Percentiles rank a stretch among this genome's conserved stretches.
These are phyloP conservation scores for Poicephalus gulielmi DNA, from an alignment of 2,113 vertebrate species.

Conservation along the genomic window DNA sequence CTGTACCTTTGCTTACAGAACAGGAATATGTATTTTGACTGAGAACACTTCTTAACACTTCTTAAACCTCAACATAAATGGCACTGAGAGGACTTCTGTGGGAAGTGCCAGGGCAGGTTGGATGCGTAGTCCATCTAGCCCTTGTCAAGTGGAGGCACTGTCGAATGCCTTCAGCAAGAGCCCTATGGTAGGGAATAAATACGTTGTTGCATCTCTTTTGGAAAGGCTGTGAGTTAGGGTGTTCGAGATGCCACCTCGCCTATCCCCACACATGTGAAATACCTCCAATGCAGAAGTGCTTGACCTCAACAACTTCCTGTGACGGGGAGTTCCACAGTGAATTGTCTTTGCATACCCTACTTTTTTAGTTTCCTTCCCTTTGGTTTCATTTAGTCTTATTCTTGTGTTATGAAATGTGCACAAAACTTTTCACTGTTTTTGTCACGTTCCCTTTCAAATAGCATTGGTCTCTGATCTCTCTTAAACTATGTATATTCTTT, in stretches of 20 bases:
- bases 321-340: constrained; percentile 7
- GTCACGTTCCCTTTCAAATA: background rate
- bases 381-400: background rate
- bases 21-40: background rate
- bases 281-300: constrained; percentile 46
- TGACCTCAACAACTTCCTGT: constrained; percentile 60
- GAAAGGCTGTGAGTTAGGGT: background rate
- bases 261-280: background rate
- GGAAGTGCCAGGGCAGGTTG: background rate
- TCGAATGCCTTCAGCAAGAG: background rate
- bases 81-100: background rate
- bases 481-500: background rate
- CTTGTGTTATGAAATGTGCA: background rate
- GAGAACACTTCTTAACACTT: background rate
- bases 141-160: background rate
- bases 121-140: background rate
- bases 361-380: constrained; percentile 22
- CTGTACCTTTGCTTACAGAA: background rate
- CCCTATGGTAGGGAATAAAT: background rate
- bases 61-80: background rate
- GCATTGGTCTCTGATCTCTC: background rate
- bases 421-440: background rate
- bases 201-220: background rate
- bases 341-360: background rate
- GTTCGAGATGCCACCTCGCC: background rate